These are phyloP conservation scores for Gouania willdenowi DNA, from an alignment of 2,797 vertebrate genomes.

Conservation along the genomic window DNA sequence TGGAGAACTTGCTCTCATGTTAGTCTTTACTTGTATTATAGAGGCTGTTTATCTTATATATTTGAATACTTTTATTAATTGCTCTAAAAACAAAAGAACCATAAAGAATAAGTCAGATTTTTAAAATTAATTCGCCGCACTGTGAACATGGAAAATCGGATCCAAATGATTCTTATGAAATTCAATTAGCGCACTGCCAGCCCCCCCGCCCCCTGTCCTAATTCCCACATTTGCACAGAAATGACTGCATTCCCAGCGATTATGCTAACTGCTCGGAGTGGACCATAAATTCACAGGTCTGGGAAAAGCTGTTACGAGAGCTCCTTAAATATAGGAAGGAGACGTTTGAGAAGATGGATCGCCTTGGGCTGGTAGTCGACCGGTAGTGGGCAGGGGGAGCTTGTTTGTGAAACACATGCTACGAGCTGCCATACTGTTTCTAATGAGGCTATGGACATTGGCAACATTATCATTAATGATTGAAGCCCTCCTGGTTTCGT, in stretches of 20 bases:
- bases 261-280: slow-evolving; percentile 70
- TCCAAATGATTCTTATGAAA: slow-evolving; percentile 64
- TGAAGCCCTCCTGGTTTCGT: slow-evolving; percentile 68
- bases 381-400: slow-evolving; percentile 84
- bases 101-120: neutral
- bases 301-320: slow-evolving; percentile 69
- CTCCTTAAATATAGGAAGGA: slow-evolving; percentile 73
- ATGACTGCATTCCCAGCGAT: slow-evolving; percentile 67
- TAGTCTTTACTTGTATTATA: slow-evolving; percentile 34
- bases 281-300: slow-evolving; percentile 72
- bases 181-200: slow-evolving; percentile 74
- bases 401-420: slow-evolving; percentile 91
- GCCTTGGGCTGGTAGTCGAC: slow-evolving; percentile 65
- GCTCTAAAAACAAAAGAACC: neutral
- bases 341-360: slow-evolving; percentile 74
- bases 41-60: neutral
- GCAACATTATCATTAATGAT: slow-evolving; percentile 93
- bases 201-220: slow-evolving; percentile 62
- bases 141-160: slow-evolving; percentile 33
- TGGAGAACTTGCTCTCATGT: slow-evolving; percentile 30
- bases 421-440: slow-evolving; percentile 80
- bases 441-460: slow-evolving; percentile 92
- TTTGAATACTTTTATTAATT: neutral
- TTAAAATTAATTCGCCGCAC: slow-evolving; percentile 5
- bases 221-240: slow-evolving; percentile 75